Evolutionary conservation across 2,797 vertebrate species (phyloP).

Genomic region (Spatula clypeata): DNA sequence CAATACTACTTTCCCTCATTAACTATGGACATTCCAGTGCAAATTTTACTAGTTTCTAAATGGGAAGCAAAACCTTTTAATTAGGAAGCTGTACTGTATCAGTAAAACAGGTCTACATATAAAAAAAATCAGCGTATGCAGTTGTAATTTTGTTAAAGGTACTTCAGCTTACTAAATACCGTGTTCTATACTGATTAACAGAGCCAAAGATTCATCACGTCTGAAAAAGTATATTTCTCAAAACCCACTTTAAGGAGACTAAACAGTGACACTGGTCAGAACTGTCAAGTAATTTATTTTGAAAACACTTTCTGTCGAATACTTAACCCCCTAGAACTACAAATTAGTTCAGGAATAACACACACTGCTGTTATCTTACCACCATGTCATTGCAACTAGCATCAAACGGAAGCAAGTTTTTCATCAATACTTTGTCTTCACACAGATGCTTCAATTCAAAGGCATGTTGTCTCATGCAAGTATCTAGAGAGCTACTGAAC

Average conservation of each 20-base stretch:
- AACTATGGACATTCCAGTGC: not conserved
- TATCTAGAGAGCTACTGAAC: constrained; percentile 89
- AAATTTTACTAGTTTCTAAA: not conserved
- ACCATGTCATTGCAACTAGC: constrained; percentile 84
- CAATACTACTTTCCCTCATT: not conserved
- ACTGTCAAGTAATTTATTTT: not conserved
- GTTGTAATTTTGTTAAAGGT: not conserved
- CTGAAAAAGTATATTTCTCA: not conserved
- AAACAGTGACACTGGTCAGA: not conserved
- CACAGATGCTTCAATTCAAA: constrained; percentile 92
- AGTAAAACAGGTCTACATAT: not conserved
- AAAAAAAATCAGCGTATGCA: not conserved
- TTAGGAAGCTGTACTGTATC: not conserved
- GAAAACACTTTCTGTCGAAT: not conserved
- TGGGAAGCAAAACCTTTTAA: not conserved
- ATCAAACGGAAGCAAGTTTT: constrained; percentile 84
- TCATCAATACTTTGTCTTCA: constrained; percentile 86
- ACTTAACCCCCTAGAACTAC: not conserved
- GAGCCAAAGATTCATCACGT: not conserved
- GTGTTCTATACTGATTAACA: not conserved
- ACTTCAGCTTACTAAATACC: not conserved
- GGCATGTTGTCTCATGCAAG: constrained; percentile 91
- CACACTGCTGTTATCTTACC: constrained; percentile 81
- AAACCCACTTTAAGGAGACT: not conserved
- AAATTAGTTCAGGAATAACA: not conserved